Percentiles rank a stretch among this genome's conserved stretches.
Evolutionary conservation across 2,113 vertebrate genomes (phyloP).

Genomic region (Sclerurus mexicanus): DNA sequence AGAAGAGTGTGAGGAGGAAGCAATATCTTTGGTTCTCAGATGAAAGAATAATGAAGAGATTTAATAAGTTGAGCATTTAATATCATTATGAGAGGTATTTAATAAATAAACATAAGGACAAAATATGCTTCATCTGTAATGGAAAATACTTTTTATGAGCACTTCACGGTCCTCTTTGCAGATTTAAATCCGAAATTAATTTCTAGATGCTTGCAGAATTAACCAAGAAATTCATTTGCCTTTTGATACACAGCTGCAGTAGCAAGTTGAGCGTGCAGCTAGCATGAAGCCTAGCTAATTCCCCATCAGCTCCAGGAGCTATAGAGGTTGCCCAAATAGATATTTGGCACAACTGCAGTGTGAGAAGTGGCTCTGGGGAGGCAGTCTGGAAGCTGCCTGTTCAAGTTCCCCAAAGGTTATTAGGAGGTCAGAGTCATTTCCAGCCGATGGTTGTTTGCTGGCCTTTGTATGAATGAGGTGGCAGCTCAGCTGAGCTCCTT

Average conservation of each 20-base stretch:
- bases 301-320: background rate
- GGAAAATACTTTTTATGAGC: background rate
- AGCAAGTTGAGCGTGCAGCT: background rate
- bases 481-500: background rate
- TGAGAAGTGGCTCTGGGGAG: background rate
- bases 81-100: background rate
- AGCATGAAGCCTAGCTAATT: background rate
- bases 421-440: background rate
- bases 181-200: slow-evolving; percentile 12
- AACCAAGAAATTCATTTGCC: background rate
- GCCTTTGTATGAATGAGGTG: background rate
- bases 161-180: background rate
- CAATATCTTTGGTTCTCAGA: background rate
- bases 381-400: background rate
- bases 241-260: background rate
- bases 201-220: background rate
- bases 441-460: background rate
- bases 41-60: background rate
- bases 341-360: background rate
- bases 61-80: background rate
- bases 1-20: background rate
- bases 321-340: background rate
- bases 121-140: background rate
- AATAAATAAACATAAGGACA: background rate
- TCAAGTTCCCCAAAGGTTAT: background rate